Base-by-base conservation (phyloP, 2,113 vertebrate species). In the Rhinolophus ferrumequinum region DNA sequence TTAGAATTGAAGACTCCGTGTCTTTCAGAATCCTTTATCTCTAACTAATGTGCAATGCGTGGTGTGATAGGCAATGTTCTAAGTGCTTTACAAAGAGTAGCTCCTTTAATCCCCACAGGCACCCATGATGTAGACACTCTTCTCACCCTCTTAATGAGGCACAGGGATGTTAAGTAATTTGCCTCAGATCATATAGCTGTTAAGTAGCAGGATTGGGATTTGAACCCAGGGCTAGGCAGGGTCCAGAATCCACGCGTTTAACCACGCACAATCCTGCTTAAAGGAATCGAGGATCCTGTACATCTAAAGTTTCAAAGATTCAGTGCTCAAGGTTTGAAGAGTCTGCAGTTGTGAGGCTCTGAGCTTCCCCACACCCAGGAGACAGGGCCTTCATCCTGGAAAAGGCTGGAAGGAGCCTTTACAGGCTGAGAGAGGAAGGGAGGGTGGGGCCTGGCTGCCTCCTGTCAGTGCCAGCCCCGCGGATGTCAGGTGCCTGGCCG, bases 401-500 rank as follows among this genome's bases (percentile, higher is more conserved):
- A 33, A 80, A 85, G 77, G 79, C n/a, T n/a, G n/a, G 54, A 47
- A 30, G 72, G 73, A 90, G 50, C 10, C 50, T 73, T 66, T 26
- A 18, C 75, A 35, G 16, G 13, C 72, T 2, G 24, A 54, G 56
- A 54, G 50, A 67, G 13, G 8, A 16, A 1, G 28, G 30, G 18
- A 64, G 47, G 30, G 12, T 50, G 16, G 35, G 8, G 10, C 12
- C 76, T 44, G 9, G 28, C 41, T 18, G 73, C 38, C 50, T 88
- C 77, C 93, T 18, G 33, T 0, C 11, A 77, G 50, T 69, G 30
- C 33, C 18, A 12, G 62, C 50, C 76, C 96, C 77, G 1, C 93
- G 90, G 97, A 96, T 98, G 98, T 97, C 97, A 95, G 96, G 75
- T 0, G 56, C 96, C 96, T 83, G 92, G 98, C 98, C 85, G 97